phyloP scores from a whole-genome alignment of 2,888 invertebrate genomes.

The Hyposoter dolosus region DNA sequence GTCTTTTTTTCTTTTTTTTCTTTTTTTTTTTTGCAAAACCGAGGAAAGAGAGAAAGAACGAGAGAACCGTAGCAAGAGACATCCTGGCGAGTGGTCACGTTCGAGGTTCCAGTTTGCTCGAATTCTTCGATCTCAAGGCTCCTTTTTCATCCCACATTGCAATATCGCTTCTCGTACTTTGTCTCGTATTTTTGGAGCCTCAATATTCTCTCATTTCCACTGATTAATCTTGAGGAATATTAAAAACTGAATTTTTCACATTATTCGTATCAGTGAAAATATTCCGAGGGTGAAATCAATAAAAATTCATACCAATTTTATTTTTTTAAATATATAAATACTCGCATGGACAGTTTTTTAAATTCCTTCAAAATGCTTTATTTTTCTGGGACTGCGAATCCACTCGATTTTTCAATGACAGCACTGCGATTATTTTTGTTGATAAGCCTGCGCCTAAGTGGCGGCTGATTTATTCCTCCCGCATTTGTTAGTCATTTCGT shows the following conservation, averaged over 20 bases:
- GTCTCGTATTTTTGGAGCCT: slow-evolving; percentile 34
- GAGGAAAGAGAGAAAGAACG: neutral
- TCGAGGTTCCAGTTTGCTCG: slow-evolving; percentile 68
- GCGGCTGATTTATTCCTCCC: slow-evolving; percentile 17
- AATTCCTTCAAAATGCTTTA: neutral
- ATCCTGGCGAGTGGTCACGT: slow-evolving; percentile 67
- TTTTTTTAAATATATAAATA: too few species aligned
- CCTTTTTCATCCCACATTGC: slow-evolving; percentile 33
- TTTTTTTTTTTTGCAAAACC: slow-evolving; percentile 55
- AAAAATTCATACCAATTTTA: neutral
- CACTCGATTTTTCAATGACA: slow-evolving; percentile 14
- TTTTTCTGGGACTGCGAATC: neutral
- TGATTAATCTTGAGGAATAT: neutral
- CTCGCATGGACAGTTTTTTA: too few species aligned
- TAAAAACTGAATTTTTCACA: neutral
- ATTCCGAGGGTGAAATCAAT: neutral
- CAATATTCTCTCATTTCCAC: neutral
- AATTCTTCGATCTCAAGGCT: slow-evolving; percentile 65
- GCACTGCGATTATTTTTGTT: neutral
- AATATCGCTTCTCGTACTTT: slow-evolving; percentile 34
- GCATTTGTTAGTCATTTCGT: neutral
- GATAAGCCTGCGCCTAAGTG: slow-evolving; percentile 3
- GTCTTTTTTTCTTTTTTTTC: slow-evolving; percentile 5
- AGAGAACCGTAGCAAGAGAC: slow-evolving; percentile 47
- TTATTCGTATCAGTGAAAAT: neutral